Evolutionary conservation across 2,888 invertebrate species (phyloP).

Genomic region (Apoda limacodes): DNA sequence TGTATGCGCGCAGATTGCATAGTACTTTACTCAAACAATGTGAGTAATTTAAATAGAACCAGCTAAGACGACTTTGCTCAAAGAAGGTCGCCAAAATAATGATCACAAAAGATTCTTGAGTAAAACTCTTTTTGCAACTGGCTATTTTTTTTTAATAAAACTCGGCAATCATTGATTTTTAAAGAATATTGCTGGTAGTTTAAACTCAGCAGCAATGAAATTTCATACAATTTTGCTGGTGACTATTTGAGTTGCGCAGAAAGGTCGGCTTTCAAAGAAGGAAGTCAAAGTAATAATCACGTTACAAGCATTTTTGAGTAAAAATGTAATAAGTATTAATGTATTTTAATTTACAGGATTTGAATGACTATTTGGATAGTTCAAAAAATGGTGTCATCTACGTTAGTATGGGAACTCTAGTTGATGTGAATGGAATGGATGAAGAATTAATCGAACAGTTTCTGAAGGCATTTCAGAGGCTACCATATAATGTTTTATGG

Average conservation of each 20-base stretch:
- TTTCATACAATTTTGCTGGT: no score
- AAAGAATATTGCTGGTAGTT: background rate
- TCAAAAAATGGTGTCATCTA: slow-evolving; percentile 39
- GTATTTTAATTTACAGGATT: slow-evolving; percentile 26
- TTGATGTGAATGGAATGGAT: slow-evolving; percentile 22
- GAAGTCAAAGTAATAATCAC: no score
- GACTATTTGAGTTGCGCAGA: background rate
- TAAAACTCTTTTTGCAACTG: background rate
- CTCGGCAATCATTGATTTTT: background rate
- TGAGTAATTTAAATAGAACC: no score
- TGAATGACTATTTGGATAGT: slow-evolving; percentile 35
- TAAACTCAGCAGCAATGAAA: no score
- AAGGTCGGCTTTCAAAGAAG: no score
- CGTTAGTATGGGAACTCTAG: slow-evolving; percentile 36
- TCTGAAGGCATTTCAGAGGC: slow-evolving; percentile 30
- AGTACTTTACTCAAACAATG: no score
- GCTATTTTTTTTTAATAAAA: background rate
- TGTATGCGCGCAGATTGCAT: no score
- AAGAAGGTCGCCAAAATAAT: no score
- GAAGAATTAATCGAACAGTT: slow-evolving; percentile 25
- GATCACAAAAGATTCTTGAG: no score
- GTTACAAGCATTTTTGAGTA: no score
- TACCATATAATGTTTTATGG: slow-evolving; percentile 42
- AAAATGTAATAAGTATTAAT: background rate
- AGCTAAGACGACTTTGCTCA: no score